These are phyloP conservation scores for Prunella strophiata DNA, from an alignment of 2,797 vertebrate species.

Conservation along the genomic window DNA sequence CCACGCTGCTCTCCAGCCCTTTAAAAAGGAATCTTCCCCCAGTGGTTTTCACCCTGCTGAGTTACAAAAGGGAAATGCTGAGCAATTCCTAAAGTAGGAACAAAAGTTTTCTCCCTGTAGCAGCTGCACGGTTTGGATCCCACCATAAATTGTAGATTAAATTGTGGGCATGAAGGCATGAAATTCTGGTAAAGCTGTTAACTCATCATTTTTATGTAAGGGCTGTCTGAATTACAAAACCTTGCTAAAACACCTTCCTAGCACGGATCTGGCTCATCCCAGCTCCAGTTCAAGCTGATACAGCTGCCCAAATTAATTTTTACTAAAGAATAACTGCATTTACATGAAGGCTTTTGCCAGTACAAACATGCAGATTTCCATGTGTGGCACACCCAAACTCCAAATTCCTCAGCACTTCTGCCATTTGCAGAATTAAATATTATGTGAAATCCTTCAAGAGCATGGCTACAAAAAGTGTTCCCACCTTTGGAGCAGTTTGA, in stretches of 20 bases:
- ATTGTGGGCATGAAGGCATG: neutral
- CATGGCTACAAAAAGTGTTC: rapidly evolving
- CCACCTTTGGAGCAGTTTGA: neutral
- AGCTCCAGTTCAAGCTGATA: neutral
- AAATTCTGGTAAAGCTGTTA: neutral
- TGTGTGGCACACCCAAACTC: too few relatives aligned
- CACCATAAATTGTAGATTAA: neutral
- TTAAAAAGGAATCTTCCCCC: neutral
- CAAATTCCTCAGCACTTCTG: neutral
- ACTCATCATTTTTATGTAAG: neutral
- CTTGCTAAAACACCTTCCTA: neutral
- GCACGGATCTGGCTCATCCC: rapidly evolving
- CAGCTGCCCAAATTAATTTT: neutral
- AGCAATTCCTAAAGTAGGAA: neutral
- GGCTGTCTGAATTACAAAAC: neutral
- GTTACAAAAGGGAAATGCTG: neutral
- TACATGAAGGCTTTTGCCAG: neutral
- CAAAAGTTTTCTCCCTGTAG: neutral
- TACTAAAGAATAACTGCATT: neutral
- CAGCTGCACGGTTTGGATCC: neutral
- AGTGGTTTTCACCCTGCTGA: neutral
- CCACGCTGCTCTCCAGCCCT: neutral
- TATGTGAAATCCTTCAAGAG: neutral
- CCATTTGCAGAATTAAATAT: neutral
- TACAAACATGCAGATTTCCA: neutral